Evolutionary conservation across 2,888 invertebrate genomes (phyloP).

Genomic region (Spodoptera littoralis): DNA sequence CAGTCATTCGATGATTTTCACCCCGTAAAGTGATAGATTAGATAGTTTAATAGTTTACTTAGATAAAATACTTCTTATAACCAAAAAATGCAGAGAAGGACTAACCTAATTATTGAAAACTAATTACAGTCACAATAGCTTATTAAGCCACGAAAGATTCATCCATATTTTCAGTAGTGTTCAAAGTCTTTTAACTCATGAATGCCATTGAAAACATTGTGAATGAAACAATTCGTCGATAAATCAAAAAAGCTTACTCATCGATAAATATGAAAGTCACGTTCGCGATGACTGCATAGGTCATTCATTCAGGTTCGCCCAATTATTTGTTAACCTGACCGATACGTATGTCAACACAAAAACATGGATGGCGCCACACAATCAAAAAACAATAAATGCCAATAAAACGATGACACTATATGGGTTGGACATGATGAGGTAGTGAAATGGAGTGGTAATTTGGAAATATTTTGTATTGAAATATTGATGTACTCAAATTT

Average conservation of each 20-base stretch:
- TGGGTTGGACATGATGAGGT: conserved; percentile 26
- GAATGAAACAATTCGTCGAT: conserved; percentile 15
- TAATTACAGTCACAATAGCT: too few relatives aligned
- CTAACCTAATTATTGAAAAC: too few relatives aligned
- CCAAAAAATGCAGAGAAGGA: too few relatives aligned
- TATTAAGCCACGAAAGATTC: not conserved
- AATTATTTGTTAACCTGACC: conserved; percentile 35
- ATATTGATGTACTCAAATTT: too few relatives aligned
- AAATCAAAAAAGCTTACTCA: conserved; percentile 27
- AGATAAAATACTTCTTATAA: too few relatives aligned
- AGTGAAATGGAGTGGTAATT: conserved; percentile 56
- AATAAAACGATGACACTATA: conserved; percentile 72
- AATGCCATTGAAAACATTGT: conserved; percentile 5
- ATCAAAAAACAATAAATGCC: conserved; percentile 68
- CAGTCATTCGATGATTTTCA: too few relatives aligned
- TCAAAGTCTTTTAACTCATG: too few relatives aligned
- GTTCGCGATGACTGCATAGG: conserved; percentile 44
- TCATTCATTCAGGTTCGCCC: conserved; percentile 42
- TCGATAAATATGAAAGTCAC: conserved; percentile 39
- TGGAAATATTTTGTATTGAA: not conserved
- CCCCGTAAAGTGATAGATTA: too few relatives aligned
- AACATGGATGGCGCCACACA: conserved; percentile 58
- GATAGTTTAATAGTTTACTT: too few relatives aligned
- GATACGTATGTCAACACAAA: conserved; percentile 29
- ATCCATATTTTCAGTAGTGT: not conserved